These are phyloP conservation scores for Drosophila lutescens DNA, from an alignment of 2,888 invertebrate species.

Conservation along the genomic window DNA sequence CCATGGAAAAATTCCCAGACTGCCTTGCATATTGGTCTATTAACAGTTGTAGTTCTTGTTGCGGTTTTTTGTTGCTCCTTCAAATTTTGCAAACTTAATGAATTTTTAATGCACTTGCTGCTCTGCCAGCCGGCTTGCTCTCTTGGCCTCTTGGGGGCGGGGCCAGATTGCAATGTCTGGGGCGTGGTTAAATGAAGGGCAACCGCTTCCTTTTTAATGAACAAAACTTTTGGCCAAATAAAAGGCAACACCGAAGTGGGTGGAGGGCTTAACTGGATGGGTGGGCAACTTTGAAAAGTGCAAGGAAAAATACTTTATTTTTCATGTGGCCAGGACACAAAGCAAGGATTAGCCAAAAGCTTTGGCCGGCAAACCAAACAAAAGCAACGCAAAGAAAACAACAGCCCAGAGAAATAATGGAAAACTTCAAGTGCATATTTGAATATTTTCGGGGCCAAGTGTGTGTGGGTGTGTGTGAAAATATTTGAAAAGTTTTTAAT, in stretches of 20 bases:
- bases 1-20: conserved; percentile 72
- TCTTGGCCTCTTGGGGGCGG: conserved; percentile 29
- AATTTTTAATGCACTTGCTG: conserved; percentile 83
- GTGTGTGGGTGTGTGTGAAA: conserved; percentile 53
- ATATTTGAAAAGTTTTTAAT: conserved; percentile 80
- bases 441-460: conserved; percentile 63
- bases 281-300: conserved; percentile 68
- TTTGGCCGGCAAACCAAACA: conserved; percentile 47
- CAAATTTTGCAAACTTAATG: conserved; percentile 83
- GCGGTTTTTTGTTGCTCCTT: conserved; percentile 66
- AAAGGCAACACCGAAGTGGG: conserved; percentile 37
- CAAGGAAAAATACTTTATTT: conserved; percentile 79
- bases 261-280: neutral
- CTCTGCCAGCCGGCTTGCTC: conserved; percentile 43
- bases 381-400: conserved; percentile 41
- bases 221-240: conserved; percentile 77
- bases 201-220: conserved; percentile 78
- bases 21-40: conserved; percentile 77
- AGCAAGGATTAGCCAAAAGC: conserved; percentile 75
- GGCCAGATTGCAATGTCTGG: conserved; percentile 67
- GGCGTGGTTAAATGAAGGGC: conserved; percentile 76
- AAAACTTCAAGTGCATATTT: conserved; percentile 78
- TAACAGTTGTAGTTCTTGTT: conserved; percentile 74
- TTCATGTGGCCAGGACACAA: conserved; percentile 71
- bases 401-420: conserved; percentile 33